Evolutionary conservation across 2,113 vertebrate genomes (phyloP).

Genomic region (Bettongia penicillata): DNA sequence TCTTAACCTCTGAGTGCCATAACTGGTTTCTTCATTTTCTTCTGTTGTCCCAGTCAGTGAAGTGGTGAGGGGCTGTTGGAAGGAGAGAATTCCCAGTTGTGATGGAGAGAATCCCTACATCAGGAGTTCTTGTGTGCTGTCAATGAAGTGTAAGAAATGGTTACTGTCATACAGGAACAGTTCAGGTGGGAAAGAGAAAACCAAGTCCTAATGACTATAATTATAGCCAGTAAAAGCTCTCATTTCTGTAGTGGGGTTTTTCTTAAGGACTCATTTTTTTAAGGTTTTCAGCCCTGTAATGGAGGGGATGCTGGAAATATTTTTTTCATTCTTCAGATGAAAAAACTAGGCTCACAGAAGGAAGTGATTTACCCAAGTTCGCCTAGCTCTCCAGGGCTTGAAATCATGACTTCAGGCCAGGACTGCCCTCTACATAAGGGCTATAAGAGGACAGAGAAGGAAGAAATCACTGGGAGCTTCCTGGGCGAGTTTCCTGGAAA

Average conservation of each 20-base stretch:
- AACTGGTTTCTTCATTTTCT: neutral
- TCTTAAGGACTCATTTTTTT: neutral
- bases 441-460: neutral
- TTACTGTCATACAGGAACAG: neutral
- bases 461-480: neutral
- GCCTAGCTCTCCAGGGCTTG: neutral
- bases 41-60: neutral
- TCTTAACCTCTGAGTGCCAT: neutral
- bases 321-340: neutral
- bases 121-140: neutral
- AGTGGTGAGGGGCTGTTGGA: neutral
- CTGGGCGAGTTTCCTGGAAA: neutral
- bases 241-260: neutral
- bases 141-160: neutral
- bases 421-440: neutral
- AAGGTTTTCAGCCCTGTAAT: neutral
- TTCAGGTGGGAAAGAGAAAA: neutral
- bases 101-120: neutral
- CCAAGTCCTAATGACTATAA: neutral
- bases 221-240: neutral
- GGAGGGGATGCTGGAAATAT: neutral
- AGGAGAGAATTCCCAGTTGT: neutral
- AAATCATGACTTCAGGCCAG: neutral
- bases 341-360: neutral
- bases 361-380: neutral